Conservation (phyloP, 2,113 vertebrate species). For the Cinclus mexicanus region DNA sequence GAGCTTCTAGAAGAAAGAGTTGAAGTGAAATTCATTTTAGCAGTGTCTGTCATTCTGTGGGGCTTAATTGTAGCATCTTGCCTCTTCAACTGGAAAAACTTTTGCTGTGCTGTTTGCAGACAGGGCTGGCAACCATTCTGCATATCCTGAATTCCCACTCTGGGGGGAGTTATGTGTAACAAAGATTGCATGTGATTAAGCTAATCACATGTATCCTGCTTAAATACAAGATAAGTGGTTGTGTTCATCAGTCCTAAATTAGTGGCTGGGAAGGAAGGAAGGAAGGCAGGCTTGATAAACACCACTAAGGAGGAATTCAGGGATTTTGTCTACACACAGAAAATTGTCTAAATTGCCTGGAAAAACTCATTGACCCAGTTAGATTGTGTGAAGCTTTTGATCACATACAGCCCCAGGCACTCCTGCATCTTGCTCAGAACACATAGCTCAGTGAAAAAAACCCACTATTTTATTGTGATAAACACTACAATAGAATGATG, state of each 20-base stretch:
- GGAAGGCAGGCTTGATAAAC: not conserved
- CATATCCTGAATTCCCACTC: not conserved
- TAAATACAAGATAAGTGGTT: not conserved
- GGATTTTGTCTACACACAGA: not conserved
- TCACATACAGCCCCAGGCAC: not conserved
- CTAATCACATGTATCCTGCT: not conserved
- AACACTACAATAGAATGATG: conserved; percentile 44
- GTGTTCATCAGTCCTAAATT: not conserved
- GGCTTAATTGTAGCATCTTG: not conserved
- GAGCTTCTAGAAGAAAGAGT: not conserved
- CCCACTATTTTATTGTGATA: conserved; percentile 27
- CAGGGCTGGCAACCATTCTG: not conserved
- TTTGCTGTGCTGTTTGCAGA: not conserved
- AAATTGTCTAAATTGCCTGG: conserved; percentile 12
- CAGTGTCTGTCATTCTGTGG: not conserved
- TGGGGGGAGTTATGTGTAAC: not conserved
- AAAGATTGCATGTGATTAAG: not conserved
- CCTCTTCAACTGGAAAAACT: not conserved
- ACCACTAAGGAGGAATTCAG: not conserved
- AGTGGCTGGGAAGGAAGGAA: not conserved
- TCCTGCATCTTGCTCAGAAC: conserved; percentile 1
- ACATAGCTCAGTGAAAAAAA: conserved; percentile 34
- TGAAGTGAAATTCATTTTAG: not conserved
- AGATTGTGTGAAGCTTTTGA: not conserved
- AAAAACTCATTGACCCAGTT: conserved; percentile 34